These are phyloP conservation scores for Candoia aspera DNA, from an alignment of 2,113 vertebrate genomes.

Conservation along the genomic window DNA sequence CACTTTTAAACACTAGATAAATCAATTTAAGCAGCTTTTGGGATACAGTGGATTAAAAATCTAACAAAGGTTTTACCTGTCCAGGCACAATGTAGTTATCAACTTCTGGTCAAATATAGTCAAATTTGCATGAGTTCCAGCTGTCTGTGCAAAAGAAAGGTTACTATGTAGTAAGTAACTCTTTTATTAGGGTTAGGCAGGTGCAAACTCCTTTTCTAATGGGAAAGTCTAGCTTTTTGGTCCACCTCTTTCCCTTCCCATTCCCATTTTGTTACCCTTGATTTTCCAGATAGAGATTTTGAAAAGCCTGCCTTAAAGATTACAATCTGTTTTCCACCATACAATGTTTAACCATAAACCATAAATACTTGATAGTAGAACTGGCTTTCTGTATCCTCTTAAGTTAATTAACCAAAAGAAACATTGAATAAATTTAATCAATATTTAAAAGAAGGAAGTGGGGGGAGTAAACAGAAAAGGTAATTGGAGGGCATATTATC, in stretches of 20 bases:
- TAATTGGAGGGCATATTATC: too few species aligned
- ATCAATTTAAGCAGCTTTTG: background rate
- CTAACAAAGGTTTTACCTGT: constrained; percentile 70
- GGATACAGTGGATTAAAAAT: background rate
- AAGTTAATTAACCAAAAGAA: too few species aligned
- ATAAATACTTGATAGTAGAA: background rate
- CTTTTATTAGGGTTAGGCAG: constrained; percentile 25
- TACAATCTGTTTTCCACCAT: background rate
- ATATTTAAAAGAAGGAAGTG: too few species aligned
- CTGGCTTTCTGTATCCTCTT: too few species aligned
- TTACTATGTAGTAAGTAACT: constrained; percentile 22
- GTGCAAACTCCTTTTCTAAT: background rate
- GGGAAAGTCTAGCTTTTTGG: background rate
- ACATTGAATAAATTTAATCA: too few species aligned
- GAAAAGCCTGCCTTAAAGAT: background rate
- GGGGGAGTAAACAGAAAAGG: too few species aligned
- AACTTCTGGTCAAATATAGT: constrained; percentile 73
- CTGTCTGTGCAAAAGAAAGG: constrained; percentile 62
- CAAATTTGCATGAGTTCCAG: constrained; percentile 68
- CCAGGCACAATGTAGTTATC: constrained; percentile 71
- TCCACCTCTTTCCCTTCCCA: too few species aligned
- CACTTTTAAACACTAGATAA: background rate
- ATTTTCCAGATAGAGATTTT: background rate
- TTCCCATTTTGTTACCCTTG: background rate
- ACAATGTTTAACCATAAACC: background rate